Conservation (phyloP, 2,113 vertebrate species). For the Crotalus helleri region DNA sequence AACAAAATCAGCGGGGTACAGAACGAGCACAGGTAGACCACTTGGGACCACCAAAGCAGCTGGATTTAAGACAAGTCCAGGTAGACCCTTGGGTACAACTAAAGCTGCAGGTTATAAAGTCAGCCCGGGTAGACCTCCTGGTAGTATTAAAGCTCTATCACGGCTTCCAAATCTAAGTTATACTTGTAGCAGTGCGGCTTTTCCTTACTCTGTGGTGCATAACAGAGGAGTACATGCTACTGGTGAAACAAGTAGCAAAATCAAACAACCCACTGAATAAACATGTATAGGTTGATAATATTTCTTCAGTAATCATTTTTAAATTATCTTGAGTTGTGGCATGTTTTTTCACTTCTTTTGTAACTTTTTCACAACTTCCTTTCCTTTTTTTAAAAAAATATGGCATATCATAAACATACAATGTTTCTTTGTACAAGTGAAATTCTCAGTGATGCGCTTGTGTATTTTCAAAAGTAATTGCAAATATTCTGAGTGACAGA, state of each 20-base stretch:
- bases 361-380: slow-evolving; percentile 55
- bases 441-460: slow-evolving; percentile 41
- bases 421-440: slow-evolving; percentile 44
- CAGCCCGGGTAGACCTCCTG: slow-evolving; percentile 94
- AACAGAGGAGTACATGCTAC: slow-evolving; percentile 80
- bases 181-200: slow-evolving; percentile 85
- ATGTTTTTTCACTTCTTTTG: slow-evolving; percentile 58
- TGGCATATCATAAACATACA: slow-evolving; percentile 42
- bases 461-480: slow-evolving; percentile 43
- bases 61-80: slow-evolving; percentile 98
- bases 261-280: slow-evolving; percentile 81
- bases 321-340: slow-evolving; percentile 53
- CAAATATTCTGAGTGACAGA: slow-evolving; percentile 43
- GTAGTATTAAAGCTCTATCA: slow-evolving; percentile 96
- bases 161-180: slow-evolving; percentile 92
- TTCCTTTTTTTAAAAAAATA: slow-evolving; percentile 45
- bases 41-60: slow-evolving; percentile 96
- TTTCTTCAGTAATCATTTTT: slow-evolving; percentile 52
- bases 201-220: slow-evolving; percentile 88
- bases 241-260: slow-evolving; percentile 82
- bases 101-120: slow-evolving; percentile 98
- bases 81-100: slow-evolving; percentile 93
- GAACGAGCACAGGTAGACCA: slow-evolving; percentile 96
- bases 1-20: slow-evolving; percentile 95
- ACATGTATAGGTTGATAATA: slow-evolving; percentile 26